phyloP scores from a whole-genome alignment of 2,888 invertebrate genomes.

The Sarcophaga rosellei region DNA sequence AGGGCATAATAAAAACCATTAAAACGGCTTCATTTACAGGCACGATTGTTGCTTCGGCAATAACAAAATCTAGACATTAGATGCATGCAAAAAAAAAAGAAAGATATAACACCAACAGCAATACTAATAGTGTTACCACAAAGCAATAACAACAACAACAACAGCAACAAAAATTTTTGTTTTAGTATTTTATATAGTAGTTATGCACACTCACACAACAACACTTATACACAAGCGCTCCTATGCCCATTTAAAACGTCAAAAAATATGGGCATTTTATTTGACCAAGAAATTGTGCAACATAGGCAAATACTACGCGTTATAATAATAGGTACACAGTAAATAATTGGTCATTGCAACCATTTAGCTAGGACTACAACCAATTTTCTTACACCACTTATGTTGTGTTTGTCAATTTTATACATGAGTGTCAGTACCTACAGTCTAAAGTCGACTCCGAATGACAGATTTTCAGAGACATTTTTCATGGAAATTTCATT shows the following conservation, averaged over 20 bases:
- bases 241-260: neutral
- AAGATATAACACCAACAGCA: neutral
- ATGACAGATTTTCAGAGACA: too few species aligned
- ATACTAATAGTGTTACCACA: neutral
- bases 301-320: neutral
- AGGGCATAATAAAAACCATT: conserved; percentile 54
- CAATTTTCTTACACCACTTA: too few species aligned
- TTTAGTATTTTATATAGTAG: neutral
- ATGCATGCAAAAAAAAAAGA: neutral
- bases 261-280: conserved; percentile 30
- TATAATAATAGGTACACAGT: too few species aligned
- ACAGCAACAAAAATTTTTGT: conserved; percentile 7
- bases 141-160: conserved; percentile 7
- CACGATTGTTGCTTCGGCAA: conserved; percentile 41
- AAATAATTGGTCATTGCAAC: too few species aligned
- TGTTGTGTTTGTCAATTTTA: too few species aligned
- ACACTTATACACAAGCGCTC: neutral
- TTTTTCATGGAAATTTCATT: too few species aligned
- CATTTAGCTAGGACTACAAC: too few species aligned
- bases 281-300: conserved; percentile 6
- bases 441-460: too few species aligned
- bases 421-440: too few species aligned
- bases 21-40: conserved; percentile 34
- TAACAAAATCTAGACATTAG: conserved; percentile 71
- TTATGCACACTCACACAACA: neutral